Percentiles rank a stretch among this genome's conserved stretches.
phyloP scores from a whole-genome alignment of 2,113 vertebrate species.

The Melanostigma gelatinosum region DNA sequence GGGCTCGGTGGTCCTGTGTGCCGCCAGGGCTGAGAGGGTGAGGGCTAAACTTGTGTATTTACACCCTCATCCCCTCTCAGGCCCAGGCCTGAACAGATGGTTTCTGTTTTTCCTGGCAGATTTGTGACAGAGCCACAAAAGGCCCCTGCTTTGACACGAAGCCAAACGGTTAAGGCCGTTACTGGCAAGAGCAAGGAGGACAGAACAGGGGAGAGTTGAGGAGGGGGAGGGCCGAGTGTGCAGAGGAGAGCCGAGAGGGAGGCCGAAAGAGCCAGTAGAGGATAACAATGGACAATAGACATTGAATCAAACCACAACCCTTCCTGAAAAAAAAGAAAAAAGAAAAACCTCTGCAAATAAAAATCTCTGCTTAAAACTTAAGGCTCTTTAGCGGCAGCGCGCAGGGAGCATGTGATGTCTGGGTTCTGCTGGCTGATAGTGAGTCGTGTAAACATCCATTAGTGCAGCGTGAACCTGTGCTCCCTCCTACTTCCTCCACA shows the following conservation, averaged over 20 bases:
- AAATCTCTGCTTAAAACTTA: constrained; percentile 52
- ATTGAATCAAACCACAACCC: constrained; percentile 50
- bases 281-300: constrained; percentile 80
- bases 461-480: constrained; percentile 67
- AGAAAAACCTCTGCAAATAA: constrained; percentile 41
- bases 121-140: constrained; percentile 86
- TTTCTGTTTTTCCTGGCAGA: constrained; percentile 88
- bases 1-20: constrained; percentile 60
- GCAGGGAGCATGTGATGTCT: constrained; percentile 62
- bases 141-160: constrained; percentile 83
- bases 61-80: constrained; percentile 75
- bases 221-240: constrained; percentile 50
- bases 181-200: constrained; percentile 79
- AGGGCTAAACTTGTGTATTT: constrained; percentile 75
- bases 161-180: constrained; percentile 84
- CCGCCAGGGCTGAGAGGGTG: constrained; percentile 65
- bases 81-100: constrained; percentile 81
- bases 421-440: constrained; percentile 67
- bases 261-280: constrained; percentile 70
- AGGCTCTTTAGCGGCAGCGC: constrained; percentile 11
- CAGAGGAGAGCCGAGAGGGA: constrained; percentile 56
- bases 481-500: constrained; percentile 68
- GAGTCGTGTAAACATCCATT: constrained; percentile 83
- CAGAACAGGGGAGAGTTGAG: constrained; percentile 66
- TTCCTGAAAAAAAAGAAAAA: constrained; percentile 40